phyloP scores from a whole-genome alignment of 2,797 vertebrate genomes.

The Thripadectes ignobilis region DNA sequence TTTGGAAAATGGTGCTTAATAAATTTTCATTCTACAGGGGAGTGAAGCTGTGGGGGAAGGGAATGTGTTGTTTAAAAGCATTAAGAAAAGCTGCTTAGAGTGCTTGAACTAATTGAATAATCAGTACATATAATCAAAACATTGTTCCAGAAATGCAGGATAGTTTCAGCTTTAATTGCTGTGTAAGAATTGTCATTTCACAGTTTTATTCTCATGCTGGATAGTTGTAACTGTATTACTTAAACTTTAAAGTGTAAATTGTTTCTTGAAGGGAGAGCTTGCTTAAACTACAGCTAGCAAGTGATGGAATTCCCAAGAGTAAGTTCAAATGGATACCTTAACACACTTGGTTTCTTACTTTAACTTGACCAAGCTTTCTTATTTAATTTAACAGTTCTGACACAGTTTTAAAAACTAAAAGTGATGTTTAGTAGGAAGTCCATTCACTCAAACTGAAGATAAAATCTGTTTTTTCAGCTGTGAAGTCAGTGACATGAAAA shows the following conservation, averaged over 20 bases:
- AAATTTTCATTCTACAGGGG: background rate
- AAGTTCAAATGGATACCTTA: background rate
- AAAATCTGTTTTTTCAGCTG: background rate
- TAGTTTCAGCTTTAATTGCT: background rate
- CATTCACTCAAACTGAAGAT: background rate
- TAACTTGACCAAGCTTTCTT: fast-evolving
- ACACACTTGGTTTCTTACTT: background rate
- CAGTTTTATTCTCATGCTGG: background rate
- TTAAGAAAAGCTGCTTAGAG: background rate
- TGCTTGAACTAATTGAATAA: background rate
- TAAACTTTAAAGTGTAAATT: background rate
- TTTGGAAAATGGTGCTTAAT: background rate
- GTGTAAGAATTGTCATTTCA: background rate
- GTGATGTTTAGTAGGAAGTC: background rate
- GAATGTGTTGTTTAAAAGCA: background rate
- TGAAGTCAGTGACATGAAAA: background rate
- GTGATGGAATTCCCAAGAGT: background rate
- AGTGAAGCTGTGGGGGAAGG: background rate
- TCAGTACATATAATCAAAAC: background rate
- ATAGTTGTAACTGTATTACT: background rate
- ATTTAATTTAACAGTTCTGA: background rate
- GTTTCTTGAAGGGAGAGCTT: background rate
- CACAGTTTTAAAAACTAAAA: background rate
- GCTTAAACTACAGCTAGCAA: background rate
- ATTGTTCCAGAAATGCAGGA: background rate